Evolutionary conservation across 2,797 vertebrate genomes (phyloP).

Genomic region (Falco novaeseelandiae): DNA sequence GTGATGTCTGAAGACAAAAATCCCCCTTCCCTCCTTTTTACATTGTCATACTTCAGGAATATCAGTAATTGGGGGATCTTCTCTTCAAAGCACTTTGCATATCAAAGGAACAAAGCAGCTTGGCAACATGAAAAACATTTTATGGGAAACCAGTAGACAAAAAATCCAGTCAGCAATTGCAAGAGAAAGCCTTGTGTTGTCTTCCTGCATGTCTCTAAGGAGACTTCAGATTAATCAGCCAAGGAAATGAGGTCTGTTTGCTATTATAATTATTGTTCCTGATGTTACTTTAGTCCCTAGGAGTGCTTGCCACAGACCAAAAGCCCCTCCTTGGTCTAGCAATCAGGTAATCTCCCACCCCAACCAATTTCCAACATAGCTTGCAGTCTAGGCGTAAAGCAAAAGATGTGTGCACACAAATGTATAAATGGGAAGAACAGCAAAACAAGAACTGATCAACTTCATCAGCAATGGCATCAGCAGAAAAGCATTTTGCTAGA

Average conservation of each 20-base stretch:
- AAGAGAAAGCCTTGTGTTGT: neutral
- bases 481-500: neutral
- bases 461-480: neutral
- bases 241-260: neutral
- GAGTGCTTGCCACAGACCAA: neutral
- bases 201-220: neutral
- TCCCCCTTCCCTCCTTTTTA: neutral
- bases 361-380: neutral
- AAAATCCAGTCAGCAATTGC: neutral
- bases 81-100: neutral
- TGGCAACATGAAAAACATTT: neutral
- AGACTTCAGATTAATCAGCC: constrained; percentile 3
- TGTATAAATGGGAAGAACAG: neutral
- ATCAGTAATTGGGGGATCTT: neutral
- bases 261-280: neutral
- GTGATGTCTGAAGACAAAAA: neutral
- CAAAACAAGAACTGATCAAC: neutral
- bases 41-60: neutral
- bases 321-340: neutral
- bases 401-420: neutral
- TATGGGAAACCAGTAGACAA: neutral
- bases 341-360: neutral
- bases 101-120: neutral
- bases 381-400: neutral
- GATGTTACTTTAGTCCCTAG: neutral